Evolutionary conservation across 2,113 vertebrate species (phyloP).

Genomic region (Tinamus guttatus): DNA sequence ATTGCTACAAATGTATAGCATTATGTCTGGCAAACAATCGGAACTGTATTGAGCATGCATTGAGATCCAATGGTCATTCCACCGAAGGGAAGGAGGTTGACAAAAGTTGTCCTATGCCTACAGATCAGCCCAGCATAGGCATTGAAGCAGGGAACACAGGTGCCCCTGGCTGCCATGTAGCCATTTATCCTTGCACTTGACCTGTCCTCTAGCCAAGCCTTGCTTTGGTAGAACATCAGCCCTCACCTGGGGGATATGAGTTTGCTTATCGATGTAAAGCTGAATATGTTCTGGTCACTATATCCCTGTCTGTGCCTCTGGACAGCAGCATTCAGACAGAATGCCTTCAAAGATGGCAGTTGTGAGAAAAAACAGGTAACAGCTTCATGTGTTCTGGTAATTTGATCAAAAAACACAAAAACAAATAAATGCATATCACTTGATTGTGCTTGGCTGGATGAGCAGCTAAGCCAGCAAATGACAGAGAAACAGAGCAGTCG

Average conservation of each 20-base stretch:
- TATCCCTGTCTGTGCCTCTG: neutral
- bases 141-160: neutral
- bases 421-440: neutral
- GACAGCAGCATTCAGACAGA: neutral
- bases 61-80: neutral
- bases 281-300: neutral
- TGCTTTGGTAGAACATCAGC: too few species aligned
- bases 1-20: neutral
- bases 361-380: neutral
- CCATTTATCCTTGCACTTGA: neutral
- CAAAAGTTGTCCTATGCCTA: neutral
- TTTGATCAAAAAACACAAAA: neutral
- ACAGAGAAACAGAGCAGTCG: neutral
- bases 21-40: too few species aligned
- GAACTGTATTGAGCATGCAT: neutral
- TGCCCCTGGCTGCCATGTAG: neutral
- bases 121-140: neutral
- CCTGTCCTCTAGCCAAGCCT: neutral
- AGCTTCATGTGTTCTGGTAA: accelerated
- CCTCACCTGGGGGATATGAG: neutral
- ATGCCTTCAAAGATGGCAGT: neutral
- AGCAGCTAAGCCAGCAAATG: neutral
- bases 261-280: too few species aligned
- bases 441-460: neutral
- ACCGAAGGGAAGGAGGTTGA: neutral